Evolutionary conservation across 2,113 vertebrate species (phyloP).

Genomic region (Trochalopteron elliotii): DNA sequence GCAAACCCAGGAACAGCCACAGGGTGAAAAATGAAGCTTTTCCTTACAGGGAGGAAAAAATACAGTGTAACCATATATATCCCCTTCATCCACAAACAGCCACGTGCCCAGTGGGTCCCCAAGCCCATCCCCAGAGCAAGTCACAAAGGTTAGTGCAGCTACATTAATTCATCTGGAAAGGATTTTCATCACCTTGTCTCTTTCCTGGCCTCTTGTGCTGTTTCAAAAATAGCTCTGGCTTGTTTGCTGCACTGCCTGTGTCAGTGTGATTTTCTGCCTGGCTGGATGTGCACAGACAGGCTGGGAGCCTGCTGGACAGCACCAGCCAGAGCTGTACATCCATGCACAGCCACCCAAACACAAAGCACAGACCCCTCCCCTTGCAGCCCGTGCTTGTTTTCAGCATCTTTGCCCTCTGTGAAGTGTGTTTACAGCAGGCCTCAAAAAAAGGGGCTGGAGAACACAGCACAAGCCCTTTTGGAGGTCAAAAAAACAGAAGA

Average conservation of each 20-base stretch:
- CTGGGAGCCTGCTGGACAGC: background rate
- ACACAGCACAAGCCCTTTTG: background rate
- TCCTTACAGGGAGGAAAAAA: background rate
- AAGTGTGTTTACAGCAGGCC: background rate
- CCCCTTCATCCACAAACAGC: background rate
- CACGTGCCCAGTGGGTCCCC: background rate
- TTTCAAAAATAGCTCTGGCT: constrained; percentile 52
- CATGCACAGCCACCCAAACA: constrained; percentile 8
- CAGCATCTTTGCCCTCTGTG: background rate
- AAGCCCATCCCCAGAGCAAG: background rate
- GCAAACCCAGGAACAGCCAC: background rate
- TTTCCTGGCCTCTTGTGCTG: constrained; percentile 3
- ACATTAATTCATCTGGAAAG: constrained; percentile 14
- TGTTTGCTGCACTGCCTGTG: constrained; percentile 28
- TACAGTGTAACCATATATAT: background rate
- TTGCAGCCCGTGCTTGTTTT: background rate
- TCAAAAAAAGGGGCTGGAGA: background rate
- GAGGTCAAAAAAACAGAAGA: background rate
- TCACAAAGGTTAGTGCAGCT: constrained; percentile 6
- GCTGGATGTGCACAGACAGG: background rate
- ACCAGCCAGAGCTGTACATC: background rate
- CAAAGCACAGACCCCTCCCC: background rate
- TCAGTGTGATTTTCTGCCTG: constrained; percentile 53
- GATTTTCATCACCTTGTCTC: constrained; percentile 37
- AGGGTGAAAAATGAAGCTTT: background rate